Base-by-base conservation (phyloP, 2,113 vertebrate species). In the Eidolon helvum region DNA sequence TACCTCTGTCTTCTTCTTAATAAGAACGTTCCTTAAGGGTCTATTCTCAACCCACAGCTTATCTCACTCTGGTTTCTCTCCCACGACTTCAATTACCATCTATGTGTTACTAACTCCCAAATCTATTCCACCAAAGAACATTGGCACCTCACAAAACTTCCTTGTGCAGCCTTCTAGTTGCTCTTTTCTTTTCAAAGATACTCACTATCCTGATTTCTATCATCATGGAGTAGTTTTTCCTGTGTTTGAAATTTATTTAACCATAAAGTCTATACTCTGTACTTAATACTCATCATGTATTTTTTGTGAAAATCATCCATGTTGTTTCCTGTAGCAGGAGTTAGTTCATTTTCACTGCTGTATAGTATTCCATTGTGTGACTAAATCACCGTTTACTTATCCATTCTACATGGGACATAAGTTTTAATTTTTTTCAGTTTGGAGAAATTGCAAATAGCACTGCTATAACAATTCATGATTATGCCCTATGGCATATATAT, bases 261-360 rank as follows among this genome's bases (percentile, higher is more conserved):
- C 84, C 19, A 10, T 18, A 45, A 1, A 65, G 45, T 33, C 40
- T 43, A 30, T 63, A 7, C 14, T 43, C 50, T 61, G 40, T 24
- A 12, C 4, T 78, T 90, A 21, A n/a, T 77, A 38, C 1, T 72
- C 35, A 79, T n/a, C 19, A 28, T 61, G 88, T n/a, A 28, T 74
- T 79, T 94, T 94, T 45, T 65, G 43, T 94, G 80, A 93, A 43
- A 95, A 40, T 69, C 28, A 82, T 61, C 18, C 48, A 55, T 40
- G 24, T n/a, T 45, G 16, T 82, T 86, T 72, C 55, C n/a, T 18
- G 4, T 24, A 43, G 24, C 40, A 61, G 33, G 33, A 35, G 38
- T 9, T 85, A 21, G 6, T 66, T 77, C 18, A n/a, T 90, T 87
- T 74, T 87, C 55, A 35, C 35, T 35, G n/a, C 30, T 40, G 10